Percentiles rank a stretch among this genome's conserved stretches.
These are phyloP conservation scores for Callorhinus ursinus DNA, from an alignment of 2,113 vertebrate species.

Conservation along the genomic window DNA sequence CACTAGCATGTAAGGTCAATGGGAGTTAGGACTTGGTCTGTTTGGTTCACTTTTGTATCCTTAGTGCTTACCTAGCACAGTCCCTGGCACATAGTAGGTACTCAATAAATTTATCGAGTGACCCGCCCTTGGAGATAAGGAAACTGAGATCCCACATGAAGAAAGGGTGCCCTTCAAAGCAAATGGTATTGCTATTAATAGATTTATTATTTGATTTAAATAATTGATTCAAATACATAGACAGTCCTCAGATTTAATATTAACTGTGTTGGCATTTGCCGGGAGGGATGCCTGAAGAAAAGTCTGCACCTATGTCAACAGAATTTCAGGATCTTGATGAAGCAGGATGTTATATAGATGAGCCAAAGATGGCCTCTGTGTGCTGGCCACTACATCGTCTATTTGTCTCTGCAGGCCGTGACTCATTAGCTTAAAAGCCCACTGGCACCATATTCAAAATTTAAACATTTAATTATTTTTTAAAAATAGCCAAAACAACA, in stretches of 20 bases:
- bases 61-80: not conserved
- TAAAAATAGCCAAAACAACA: not conserved
- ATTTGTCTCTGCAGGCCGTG: not conserved
- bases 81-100: not conserved
- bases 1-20: not conserved
- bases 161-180: not conserved
- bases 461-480: not conserved
- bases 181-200: not conserved
- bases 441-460: not conserved
- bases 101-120: not conserved
- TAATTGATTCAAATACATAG: not conserved
- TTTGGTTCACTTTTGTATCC: not conserved
- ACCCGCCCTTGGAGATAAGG: not conserved
- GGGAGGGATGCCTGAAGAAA: not conserved
- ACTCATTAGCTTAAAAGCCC: not conserved
- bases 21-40: not conserved
- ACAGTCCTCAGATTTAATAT: not conserved
- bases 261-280: not conserved
- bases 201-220: not conserved
- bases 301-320: not conserved
- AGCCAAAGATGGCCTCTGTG: not conserved
- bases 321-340: not conserved
- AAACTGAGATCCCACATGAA: not conserved
- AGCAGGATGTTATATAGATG: not conserved
- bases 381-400: not conserved